These are phyloP conservation scores for Strongylocentrotus purpuratus DNA, from an alignment of 35 echinoderm and acorn worm species.

Conservation along the genomic window DNA sequence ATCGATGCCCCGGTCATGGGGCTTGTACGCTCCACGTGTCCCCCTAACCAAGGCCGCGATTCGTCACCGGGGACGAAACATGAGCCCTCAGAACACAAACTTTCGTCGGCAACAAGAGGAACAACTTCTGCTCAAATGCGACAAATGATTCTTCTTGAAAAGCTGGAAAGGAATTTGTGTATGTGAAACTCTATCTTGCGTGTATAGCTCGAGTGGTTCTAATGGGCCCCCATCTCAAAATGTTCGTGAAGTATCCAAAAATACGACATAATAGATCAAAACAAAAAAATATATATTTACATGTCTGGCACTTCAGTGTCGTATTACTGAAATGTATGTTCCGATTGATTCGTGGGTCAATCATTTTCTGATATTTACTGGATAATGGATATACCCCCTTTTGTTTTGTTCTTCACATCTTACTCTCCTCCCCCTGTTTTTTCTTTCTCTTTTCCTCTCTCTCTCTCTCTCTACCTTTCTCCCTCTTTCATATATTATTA, in stretches of 20 bases:
- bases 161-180: neutral
- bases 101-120: slow-evolving; percentile 5
- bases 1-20: neutral
- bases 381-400: too few relatives aligned
- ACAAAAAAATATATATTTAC: neutral
- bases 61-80: slow-evolving; percentile 11
- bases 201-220: neutral
- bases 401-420: too few relatives aligned
- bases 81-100: neutral
- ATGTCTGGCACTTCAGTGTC: too few relatives aligned
- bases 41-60: neutral
- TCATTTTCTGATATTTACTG: too few relatives aligned
- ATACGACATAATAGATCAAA: neutral
- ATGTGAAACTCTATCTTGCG: neutral
- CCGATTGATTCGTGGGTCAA: too few relatives aligned
- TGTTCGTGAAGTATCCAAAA: neutral
- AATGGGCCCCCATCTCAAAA: neutral
- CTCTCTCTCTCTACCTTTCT: too few relatives aligned
- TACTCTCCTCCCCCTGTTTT: too few relatives aligned
- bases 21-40: neutral
- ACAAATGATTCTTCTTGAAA: neutral
- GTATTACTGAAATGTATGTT: too few relatives aligned
- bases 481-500: too few relatives aligned
- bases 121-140: too few relatives aligned
- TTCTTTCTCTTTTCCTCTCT: too few relatives aligned